Conservation (phyloP, 2,113 vertebrate species). For the Fregetta grallaria region DNA sequence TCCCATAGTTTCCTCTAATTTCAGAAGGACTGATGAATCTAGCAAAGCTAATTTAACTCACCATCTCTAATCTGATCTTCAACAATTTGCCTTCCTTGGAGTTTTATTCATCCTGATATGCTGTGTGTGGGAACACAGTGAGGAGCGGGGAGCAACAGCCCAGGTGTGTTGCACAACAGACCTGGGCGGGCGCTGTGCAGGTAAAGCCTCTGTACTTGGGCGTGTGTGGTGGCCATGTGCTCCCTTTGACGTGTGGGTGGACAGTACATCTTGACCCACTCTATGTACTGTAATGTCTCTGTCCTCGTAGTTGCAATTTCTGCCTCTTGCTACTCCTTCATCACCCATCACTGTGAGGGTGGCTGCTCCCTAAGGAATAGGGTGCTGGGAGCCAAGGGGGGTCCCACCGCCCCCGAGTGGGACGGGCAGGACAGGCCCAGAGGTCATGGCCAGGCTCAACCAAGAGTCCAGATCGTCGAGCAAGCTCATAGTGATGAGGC, state of each 20-base stretch:
- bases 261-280: background rate
- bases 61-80: background rate
- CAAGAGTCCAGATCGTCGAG: no score
- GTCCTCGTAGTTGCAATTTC: no score
- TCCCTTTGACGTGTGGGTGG: rapidly evolving
- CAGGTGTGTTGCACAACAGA: background rate
- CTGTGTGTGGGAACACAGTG: background rate
- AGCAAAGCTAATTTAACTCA: background rate
- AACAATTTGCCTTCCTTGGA: background rate
- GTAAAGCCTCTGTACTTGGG: background rate
- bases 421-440: no score
- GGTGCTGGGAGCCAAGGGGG: no score
- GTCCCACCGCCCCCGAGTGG: no score
- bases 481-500: no score
- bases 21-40: background rate
- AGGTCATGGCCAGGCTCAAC: no score
- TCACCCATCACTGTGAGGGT: no score
- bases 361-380: no score
- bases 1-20: background rate
- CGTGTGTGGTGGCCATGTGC: no score
- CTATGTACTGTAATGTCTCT: no score
- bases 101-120: background rate
- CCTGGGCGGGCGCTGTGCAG: background rate
- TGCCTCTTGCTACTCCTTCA: no score
- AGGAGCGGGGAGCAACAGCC: background rate